phyloP scores from a whole-genome alignment of 2,113 vertebrate genomes.

The Archocentrus centrarchus region DNA sequence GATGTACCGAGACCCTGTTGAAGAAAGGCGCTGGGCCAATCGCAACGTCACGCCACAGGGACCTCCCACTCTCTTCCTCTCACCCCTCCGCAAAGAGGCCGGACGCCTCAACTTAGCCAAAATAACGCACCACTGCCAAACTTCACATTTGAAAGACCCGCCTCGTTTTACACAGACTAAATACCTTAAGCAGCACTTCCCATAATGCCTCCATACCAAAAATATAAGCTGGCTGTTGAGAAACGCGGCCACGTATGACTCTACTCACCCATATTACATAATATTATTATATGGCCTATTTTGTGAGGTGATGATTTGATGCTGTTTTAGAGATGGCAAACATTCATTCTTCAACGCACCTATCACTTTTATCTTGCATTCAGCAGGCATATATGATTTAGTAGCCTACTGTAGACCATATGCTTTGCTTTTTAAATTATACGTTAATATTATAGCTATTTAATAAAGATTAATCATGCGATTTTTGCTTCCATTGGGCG shows the following conservation, averaged over 20 bases:
- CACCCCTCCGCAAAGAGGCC: neutral
- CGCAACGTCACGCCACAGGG: constrained; percentile 70
- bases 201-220: neutral
- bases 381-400: neutral
- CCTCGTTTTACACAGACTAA: constrained; percentile 3
- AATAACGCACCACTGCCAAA: constrained; percentile 13
- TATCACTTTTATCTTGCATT: neutral
- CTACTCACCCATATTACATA: neutral
- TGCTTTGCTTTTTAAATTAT: neutral
- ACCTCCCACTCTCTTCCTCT: constrained; percentile 63
- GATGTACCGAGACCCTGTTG: constrained; percentile 63
- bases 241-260: neutral
- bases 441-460: neutral
- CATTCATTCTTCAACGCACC: neutral
- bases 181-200: constrained; percentile 1
- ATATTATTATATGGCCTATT: neutral
- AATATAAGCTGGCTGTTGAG: neutral
- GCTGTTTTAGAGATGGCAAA: neutral
- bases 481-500: neutral
- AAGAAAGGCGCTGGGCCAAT: constrained; percentile 73
- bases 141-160: constrained; percentile 28
- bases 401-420: neutral
- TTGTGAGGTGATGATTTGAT: neutral
- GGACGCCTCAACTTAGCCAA: neutral
- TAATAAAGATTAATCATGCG: neutral